Evolutionary conservation across 2,113 vertebrate genomes (phyloP).

Genomic region (Plotosus lineatus): DNA sequence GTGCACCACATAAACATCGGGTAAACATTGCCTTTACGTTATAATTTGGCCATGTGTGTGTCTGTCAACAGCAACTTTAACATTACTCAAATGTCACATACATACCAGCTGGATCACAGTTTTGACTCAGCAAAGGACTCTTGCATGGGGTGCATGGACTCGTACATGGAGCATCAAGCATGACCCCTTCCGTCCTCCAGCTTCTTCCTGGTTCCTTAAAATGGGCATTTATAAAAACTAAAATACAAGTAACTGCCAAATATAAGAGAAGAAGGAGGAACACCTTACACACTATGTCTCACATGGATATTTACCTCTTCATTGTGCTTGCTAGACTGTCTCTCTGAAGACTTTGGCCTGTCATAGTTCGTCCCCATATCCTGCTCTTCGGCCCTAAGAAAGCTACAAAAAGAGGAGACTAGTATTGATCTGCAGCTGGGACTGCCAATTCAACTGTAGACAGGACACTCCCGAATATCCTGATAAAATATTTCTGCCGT

Average conservation of each 20-base stretch:
- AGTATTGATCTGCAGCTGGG: neutral
- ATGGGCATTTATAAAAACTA: constrained; percentile 1
- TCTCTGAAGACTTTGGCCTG: neutral
- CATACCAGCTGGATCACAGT: constrained; percentile 7
- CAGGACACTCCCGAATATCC: no score
- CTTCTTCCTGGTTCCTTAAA: constrained; percentile 70
- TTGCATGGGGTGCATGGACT: constrained; percentile 65
- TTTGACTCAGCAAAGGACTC: constrained; percentile 58
- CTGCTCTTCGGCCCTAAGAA: neutral
- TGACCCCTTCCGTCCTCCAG: constrained; percentile 55
- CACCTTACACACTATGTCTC: neutral
- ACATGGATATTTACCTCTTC: neutral
- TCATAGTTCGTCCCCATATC: neutral
- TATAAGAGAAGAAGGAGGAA: neutral
- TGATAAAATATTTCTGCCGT: no score
- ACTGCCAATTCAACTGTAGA: no score
- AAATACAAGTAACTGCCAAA: neutral
- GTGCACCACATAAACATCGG: no score
- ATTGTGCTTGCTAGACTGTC: neutral
- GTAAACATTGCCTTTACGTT: neutral
- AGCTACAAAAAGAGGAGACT: constrained; percentile 2
- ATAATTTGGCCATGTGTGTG: neutral
- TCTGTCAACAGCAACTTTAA: neutral
- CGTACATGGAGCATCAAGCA: neutral
- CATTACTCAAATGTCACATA: neutral